A percentile compares a stretch with the other conserved stretches of the same genome.
These are phyloP conservation scores for Hippopotamyrus pictus DNA, from an alignment of 2,797 vertebrate species.

Conservation along the genomic window DNA sequence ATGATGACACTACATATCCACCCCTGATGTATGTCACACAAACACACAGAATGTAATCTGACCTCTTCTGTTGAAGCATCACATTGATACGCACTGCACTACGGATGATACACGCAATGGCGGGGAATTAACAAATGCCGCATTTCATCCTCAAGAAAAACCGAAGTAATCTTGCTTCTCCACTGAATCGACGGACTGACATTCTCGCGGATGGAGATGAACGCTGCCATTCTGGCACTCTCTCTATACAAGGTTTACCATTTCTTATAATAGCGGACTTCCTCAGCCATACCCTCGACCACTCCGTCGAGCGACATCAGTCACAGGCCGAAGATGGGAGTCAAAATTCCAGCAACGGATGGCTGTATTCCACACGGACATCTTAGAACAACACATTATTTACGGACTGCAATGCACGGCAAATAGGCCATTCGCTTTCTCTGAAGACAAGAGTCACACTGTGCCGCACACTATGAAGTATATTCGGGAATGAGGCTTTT, in stretches of 20 bases:
- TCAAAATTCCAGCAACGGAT: background rate
- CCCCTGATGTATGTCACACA: background rate
- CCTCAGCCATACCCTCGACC: background rate
- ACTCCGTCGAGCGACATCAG: background rate
- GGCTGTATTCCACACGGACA: background rate
- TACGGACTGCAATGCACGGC: background rate
- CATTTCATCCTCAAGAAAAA: background rate
- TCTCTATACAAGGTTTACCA: background rate
- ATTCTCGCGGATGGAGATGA: background rate
- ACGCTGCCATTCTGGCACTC: background rate
- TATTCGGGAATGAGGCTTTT: background rate
- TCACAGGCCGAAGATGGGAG: background rate
- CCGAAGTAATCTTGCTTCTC: background rate
- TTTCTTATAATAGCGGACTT: background rate
- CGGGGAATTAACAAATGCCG: background rate
- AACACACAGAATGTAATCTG: background rate
- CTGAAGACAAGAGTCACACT: background rate
- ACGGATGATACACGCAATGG: background rate
- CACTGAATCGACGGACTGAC: background rate
- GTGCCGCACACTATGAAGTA: too few relatives aligned
- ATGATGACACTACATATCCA: background rate
- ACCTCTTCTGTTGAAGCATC: background rate
- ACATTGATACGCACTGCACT: background rate
- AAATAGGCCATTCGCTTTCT: background rate
- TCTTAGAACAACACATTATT: background rate